phyloP scores from a whole-genome alignment of 2,888 invertebrate genomes.

The Tenthredo mesomela region DNA sequence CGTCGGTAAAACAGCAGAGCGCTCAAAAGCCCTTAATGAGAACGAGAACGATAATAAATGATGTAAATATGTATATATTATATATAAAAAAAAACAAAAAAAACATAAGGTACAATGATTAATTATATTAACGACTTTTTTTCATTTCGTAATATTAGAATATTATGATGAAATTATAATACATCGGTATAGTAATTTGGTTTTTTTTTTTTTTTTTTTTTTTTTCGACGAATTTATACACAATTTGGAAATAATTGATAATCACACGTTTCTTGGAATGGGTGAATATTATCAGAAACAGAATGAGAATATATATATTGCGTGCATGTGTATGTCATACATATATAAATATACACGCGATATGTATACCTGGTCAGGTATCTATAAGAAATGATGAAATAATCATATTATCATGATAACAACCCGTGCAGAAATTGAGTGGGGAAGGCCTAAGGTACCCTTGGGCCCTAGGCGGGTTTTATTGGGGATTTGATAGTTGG shows the following conservation, averaged over 20 bases:
- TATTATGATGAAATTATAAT: background rate
- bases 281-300: background rate
- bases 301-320: background rate
- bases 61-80: background rate
- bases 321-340: background rate
- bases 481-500: too few species aligned
- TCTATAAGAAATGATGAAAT: background rate
- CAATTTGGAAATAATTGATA: background rate
- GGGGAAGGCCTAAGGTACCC: too few species aligned
- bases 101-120: background rate
- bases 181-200: background rate
- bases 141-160: background rate
- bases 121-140: background rate
- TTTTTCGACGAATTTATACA: background rate
- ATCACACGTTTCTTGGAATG: constrained; percentile 3
- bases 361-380: background rate
- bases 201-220: too few species aligned
- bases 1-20: too few species aligned
- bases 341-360: too few species aligned
- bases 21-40: too few species aligned
- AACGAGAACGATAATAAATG: background rate
- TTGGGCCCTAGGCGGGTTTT: too few species aligned
- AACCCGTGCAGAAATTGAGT: too few species aligned
- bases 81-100: background rate
- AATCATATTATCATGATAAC: background rate